phyloP scores from a whole-genome alignment of 2,113 vertebrate genomes.

The Alethe diademata region DNA sequence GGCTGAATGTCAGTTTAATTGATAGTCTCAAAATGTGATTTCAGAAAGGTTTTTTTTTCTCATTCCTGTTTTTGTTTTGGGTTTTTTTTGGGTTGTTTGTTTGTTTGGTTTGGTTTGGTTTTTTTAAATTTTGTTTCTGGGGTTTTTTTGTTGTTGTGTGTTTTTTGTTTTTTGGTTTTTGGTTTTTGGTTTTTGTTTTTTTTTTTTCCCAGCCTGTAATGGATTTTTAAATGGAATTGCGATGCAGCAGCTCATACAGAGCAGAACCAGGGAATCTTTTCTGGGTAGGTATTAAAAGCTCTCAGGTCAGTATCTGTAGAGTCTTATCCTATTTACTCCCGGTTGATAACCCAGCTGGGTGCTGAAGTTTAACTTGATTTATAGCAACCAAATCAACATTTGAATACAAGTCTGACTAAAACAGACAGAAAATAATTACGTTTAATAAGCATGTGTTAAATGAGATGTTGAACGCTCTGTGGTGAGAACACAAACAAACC shows the following conservation, averaged over 20 bases:
- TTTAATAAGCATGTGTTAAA: constrained; percentile 1
- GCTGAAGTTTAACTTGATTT: background rate
- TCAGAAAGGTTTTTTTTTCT: background rate
- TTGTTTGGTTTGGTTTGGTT: background rate
- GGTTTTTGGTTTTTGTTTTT: background rate
- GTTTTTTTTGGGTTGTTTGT: background rate
- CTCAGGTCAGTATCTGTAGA: background rate
- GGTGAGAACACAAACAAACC: background rate
- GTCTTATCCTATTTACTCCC: background rate
- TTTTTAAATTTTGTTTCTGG: too few relatives aligned
- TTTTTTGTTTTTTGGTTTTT: too few relatives aligned
- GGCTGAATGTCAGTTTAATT: background rate
- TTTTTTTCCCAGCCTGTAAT: background rate
- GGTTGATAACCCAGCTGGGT: background rate
- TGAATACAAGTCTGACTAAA: background rate
- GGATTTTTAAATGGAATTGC: background rate
- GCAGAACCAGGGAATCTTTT: background rate
- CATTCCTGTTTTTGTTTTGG: background rate
- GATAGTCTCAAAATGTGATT: background rate
- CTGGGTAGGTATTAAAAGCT: background rate
- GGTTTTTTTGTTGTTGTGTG: too few relatives aligned
- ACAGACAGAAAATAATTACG: background rate
- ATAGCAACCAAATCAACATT: background rate
- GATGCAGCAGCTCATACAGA: background rate
- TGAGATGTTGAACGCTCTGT: background rate